Conservation (phyloP, 1,140 invertebrate species). For the Acromyrmex echinatior region DNA sequence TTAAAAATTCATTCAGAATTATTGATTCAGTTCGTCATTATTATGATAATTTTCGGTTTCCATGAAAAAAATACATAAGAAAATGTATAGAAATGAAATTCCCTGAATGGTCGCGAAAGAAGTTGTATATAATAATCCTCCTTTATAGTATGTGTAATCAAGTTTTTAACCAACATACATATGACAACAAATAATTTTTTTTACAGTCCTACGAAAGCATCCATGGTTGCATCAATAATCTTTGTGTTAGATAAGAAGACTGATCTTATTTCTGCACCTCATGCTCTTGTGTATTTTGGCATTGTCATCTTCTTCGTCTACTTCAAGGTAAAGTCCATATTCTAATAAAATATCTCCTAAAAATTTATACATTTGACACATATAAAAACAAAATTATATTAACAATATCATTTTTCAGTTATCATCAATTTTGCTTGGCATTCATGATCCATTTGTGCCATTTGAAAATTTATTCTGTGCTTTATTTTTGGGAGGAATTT, state of each 20-base stretch:
- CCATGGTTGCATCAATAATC: slow-evolving; percentile 97
- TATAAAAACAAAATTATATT: neutral
- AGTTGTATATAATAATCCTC: too few species aligned
- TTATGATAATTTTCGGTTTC: too few species aligned
- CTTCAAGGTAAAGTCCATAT: slow-evolving; percentile 92
- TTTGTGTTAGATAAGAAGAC: slow-evolving; percentile 99
- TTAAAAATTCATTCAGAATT: too few species aligned
- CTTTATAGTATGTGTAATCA: neutral
- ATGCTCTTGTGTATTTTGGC: slow-evolving; percentile 98
- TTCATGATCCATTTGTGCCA: slow-evolving; percentile 99
- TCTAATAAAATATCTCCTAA: neutral
- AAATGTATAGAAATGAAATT: too few species aligned
- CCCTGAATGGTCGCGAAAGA: too few species aligned
- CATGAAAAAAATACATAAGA: too few species aligned
- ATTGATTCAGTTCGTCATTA: too few species aligned
- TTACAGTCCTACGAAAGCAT: slow-evolving; percentile 98
- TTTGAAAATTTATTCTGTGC: slow-evolving; percentile 99
- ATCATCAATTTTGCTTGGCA: slow-evolving; percentile 97
- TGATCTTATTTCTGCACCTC: slow-evolving; percentile 97
- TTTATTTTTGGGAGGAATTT: slow-evolving; percentile 98
- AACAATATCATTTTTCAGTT: slow-evolving; percentile 87
- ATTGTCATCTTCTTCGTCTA: slow-evolving; percentile 99
- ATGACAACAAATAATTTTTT: slow-evolving; percentile 8
- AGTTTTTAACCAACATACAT: neutral
- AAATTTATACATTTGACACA: slow-evolving; percentile 9